Evolutionary conservation across 2,797 vertebrate species (phyloP), one percentile per base, ranked within the genome.

Genomic region (Australoheros facetus): DNA sequence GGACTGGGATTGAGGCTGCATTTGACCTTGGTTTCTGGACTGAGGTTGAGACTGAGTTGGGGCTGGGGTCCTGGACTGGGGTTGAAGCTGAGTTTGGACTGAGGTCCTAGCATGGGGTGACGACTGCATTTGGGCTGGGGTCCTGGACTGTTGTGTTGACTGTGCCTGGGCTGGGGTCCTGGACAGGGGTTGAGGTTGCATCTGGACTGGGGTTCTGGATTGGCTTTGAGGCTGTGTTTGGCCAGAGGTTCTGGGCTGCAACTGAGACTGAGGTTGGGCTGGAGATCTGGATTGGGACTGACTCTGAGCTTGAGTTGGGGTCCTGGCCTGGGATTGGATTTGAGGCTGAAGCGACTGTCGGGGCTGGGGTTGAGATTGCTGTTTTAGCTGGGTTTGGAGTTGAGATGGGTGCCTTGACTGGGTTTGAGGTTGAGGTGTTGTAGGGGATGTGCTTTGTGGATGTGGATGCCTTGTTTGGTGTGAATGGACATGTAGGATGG

Each of bases 381-480:
- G 80, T 73, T 85, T 87, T 28, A 82, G 71, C 45, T 86, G 91
- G 11, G 58, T 58, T 19, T 82, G 87, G 53, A 71, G 62, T 71
- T 91, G 90, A 39, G 87, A 66, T 1, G 60, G 51, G 21, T 82
- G 80, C 23, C 79, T 88, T 13, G 82, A 45, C 28, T 86, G 86
- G 17, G 74, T 16, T 56, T 87, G 85, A 60, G 83, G 71, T 45
- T 89, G 89, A 7, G 59, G 56, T 3, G 73, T n/a, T 28, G 85
- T 60, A 4, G 88, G 45, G 23, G 86, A 66, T 37, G 83, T 91
- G 17, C 74, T 69, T n/a, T 87, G 88, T 8, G 76, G 59, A 30
- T 80, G 85, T 17, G 82, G 71, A 54, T 85, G 87, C 53, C 85
- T 86, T 10, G 88, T 79, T 85, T 89, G 89, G 28, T 83, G 70